A percentile compares a stretch with the other conserved stretches of the same genome.
Conservation (phyloP, 2,888 invertebrate genomes). For the Hyles lineata region DNA sequence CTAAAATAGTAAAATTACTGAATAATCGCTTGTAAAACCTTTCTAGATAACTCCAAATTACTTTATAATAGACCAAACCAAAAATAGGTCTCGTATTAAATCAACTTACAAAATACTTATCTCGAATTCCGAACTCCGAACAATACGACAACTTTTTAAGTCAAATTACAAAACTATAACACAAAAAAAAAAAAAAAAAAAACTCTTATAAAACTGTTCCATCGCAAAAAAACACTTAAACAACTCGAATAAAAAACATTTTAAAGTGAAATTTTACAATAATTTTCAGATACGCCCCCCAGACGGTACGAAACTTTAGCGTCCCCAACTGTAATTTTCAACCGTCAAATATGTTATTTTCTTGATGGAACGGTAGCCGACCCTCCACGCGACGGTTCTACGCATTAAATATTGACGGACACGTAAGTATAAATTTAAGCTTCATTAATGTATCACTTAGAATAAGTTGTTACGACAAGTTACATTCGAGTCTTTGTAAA, state of each 20-base stretch:
- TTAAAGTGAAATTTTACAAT: conserved; percentile 3
- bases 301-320: conserved; percentile 6
- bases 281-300: conserved; percentile 2
- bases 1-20: too few species aligned
- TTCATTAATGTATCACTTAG: conserved; percentile 20
- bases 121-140: too few species aligned
- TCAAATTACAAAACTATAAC: neutral
- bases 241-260: neutral
- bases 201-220: neutral
- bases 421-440: conserved; percentile 7
- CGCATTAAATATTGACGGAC: conserved; percentile 22
- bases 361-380: neutral
- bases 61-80: too few species aligned
- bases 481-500: conserved; percentile 11
- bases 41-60: too few species aligned
- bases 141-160: neutral
- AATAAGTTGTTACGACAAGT: conserved; percentile 20
- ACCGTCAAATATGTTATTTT: conserved; percentile 11
- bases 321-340: conserved; percentile 19
- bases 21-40: too few species aligned
- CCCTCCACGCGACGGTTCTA: neutral
- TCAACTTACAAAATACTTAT: too few species aligned
- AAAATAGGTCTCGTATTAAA: too few species aligned
- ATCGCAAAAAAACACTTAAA: neutral
- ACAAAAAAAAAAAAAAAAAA: neutral